Conservation (phyloP, 1,140 invertebrate species). For the Meloidogyne floridensis region DNA sequence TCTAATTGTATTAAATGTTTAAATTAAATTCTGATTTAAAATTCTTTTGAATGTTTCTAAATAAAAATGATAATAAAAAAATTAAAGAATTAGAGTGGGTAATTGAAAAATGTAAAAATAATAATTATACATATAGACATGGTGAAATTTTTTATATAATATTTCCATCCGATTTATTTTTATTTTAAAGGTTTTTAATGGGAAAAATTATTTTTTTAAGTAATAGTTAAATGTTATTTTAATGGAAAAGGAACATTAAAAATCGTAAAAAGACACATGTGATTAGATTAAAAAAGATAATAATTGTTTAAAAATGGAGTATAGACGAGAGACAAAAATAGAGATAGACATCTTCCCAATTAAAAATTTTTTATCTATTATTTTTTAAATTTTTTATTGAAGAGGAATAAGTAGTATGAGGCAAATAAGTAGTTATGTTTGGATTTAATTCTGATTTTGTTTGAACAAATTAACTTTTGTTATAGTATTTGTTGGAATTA, state of each 20-base stretch:
- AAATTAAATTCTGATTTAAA: too few relatives aligned
- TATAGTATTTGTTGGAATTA: too few relatives aligned
- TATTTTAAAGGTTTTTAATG: not conserved
- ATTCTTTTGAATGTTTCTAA: too few relatives aligned
- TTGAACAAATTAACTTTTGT: too few relatives aligned
- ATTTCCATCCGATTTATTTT: slow-evolving; percentile 9
- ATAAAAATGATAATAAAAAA: too few relatives aligned
- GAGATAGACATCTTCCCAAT: not conserved
- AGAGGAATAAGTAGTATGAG: too few relatives aligned
- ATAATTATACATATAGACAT: not conserved
- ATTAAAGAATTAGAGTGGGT: not conserved
- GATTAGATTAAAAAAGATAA: slow-evolving; percentile 10
- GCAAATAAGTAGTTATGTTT: too few relatives aligned
- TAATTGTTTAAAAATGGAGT: not conserved
- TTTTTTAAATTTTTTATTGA: too few relatives aligned
- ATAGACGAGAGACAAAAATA: not conserved
- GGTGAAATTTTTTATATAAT: not conserved
- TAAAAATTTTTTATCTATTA: too few relatives aligned
- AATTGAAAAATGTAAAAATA: not conserved
- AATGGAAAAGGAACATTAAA: slow-evolving; percentile 9
- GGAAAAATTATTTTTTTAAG: not conserved
- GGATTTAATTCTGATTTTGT: too few relatives aligned
- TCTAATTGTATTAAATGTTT: too few relatives aligned
- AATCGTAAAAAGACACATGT: not conserved
- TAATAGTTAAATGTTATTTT: slow-evolving; percentile 4